Evolutionary conservation across 2,797 vertebrate genomes (phyloP).

Genomic region (Sebastes vulpes): DNA sequence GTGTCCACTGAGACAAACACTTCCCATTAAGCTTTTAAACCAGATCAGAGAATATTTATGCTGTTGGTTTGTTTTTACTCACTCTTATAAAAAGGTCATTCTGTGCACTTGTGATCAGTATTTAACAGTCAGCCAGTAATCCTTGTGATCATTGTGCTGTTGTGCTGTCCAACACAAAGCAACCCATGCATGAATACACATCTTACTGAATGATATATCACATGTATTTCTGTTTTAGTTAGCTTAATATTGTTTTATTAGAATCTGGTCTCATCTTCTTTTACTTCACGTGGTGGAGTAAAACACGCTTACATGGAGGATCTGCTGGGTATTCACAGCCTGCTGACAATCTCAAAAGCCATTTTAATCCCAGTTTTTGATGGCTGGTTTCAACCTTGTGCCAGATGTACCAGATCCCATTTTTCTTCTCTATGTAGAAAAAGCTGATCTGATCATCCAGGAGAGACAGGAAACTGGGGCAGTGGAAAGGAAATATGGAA

Average conservation of each 20-base stretch:
- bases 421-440: constrained; percentile 14
- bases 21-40: constrained; percentile 50
- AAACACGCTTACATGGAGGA: background rate
- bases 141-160: background rate
- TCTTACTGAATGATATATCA: background rate
- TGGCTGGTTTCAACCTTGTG: constrained; percentile 45
- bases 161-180: background rate
- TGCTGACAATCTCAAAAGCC: constrained; percentile 59
- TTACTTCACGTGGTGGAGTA: background rate
- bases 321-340: constrained; percentile 29
- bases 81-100: constrained; percentile 32
- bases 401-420: constrained; percentile 55
- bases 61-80: constrained; percentile 26
- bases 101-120: constrained; percentile 13
- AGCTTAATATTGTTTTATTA: background rate
- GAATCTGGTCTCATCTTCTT: background rate
- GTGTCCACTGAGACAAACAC: constrained; percentile 25
- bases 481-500: background rate
- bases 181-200: background rate
- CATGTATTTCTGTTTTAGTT: background rate
- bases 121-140: constrained; percentile 37
- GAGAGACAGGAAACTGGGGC: constrained; percentile 23
- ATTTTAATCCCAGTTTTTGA: constrained; percentile 60
- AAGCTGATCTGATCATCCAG: constrained; percentile 37
- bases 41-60: constrained; percentile 44